phyloP scores from a whole-genome alignment of 2,888 invertebrate species.

The Sepioteuthis lessoniana region DNA sequence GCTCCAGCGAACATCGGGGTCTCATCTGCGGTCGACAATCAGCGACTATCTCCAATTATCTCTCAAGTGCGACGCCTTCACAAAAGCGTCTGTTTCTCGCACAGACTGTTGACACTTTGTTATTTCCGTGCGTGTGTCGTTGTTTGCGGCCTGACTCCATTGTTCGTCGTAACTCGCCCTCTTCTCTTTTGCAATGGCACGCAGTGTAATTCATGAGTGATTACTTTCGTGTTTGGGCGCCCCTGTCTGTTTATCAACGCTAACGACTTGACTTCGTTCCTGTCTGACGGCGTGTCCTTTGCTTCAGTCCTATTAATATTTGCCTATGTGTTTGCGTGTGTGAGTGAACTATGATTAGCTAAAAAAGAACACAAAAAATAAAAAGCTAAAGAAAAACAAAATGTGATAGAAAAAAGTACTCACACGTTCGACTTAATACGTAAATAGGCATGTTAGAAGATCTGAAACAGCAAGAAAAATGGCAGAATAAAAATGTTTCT shows the following conservation, averaged over 20 bases:
- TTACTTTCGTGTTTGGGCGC: slow-evolving; percentile 33
- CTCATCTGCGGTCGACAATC: slow-evolving; percentile 33
- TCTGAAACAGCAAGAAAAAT: no score
- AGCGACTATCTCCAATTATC: slow-evolving; percentile 33
- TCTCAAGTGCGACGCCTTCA: slow-evolving; percentile 33
- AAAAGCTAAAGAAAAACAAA: no score
- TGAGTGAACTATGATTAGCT: no score
- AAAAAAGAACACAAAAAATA: no score
- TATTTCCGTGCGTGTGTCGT: background rate
- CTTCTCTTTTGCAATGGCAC: slow-evolving; percentile 20
- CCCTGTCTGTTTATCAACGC: background rate
- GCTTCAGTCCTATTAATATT: no score
- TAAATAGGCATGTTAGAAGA: no score
- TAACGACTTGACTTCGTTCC: slow-evolving; percentile 1
- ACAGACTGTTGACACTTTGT: slow-evolving; percentile 21
- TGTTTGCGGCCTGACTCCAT: slow-evolving; percentile 33
- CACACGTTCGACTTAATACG: no score
- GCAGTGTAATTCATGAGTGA: slow-evolving; percentile 33
- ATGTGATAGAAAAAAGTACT: no score
- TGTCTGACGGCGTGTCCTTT: background rate
- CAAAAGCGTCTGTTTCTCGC: slow-evolving; percentile 12
- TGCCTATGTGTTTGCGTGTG: no score
- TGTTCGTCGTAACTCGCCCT: slow-evolving; percentile 11
- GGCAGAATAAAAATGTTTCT: no score
- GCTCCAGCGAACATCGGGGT: background rate